Evolutionary conservation across 1,140 invertebrate genomes (phyloP).

Genomic region (Melitaea cinxia): DNA sequence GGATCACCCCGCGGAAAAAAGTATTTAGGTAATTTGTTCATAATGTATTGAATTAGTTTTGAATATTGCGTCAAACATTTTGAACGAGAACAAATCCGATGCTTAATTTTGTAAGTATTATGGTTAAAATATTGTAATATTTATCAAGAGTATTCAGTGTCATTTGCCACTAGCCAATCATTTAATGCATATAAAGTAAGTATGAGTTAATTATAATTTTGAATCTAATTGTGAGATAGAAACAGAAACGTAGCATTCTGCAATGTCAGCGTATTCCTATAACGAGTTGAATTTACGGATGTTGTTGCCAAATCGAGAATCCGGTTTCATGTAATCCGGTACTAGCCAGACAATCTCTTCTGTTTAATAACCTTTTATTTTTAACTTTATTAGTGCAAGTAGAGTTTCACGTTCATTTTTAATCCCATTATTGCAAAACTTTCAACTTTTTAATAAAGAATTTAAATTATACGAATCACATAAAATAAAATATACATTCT

Average conservation of each 20-base stretch:
- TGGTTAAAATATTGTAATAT: no score
- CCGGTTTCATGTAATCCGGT: conserved; percentile 23
- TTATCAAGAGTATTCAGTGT: not conserved
- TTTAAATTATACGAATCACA: not conserved
- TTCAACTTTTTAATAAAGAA: not conserved
- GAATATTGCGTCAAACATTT: no score
- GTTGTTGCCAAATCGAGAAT: conserved; percentile 37
- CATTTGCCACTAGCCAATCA: not conserved
- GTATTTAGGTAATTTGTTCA: no score
- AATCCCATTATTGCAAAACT: not conserved
- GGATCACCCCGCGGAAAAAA: no score
- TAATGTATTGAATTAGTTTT: no score
- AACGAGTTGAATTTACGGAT: conserved; percentile 27
- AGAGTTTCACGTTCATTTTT: not conserved
- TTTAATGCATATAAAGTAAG: not conserved
- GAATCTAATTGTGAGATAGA: conserved; percentile 2
- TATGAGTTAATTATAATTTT: conserved; percentile 8
- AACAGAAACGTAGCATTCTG: conserved; percentile 6
- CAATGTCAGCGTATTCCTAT: conserved; percentile 24
- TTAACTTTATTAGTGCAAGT: conserved; percentile 19
- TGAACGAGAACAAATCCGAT: no score
- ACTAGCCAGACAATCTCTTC: conserved; percentile 24
- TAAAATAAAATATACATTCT: no score
- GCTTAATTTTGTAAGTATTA: no score
- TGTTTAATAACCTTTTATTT: conserved; percentile 34